A percentile compares a stretch with the other conserved stretches of the same genome.
Evolutionary conservation across 2,888 invertebrate species (phyloP).

Genomic region (Trissonchulus sp.): DNA sequence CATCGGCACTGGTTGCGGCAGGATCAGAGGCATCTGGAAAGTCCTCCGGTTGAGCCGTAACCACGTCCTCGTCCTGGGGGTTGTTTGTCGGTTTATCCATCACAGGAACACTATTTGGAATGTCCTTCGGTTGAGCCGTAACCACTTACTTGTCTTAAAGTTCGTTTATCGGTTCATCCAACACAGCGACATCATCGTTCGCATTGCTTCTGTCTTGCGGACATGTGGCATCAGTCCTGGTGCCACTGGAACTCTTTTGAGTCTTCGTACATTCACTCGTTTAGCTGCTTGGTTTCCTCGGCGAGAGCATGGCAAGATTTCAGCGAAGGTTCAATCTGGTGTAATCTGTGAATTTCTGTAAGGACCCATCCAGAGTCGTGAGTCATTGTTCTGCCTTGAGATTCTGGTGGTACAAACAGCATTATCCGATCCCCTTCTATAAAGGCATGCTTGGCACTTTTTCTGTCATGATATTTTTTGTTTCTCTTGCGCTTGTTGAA

Average conservation of each 20-base stretch:
- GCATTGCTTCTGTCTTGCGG: no score
- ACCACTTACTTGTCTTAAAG: no score
- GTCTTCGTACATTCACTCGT: background rate
- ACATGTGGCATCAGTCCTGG: no score
- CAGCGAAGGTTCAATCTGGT: background rate
- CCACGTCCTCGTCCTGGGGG: no score
- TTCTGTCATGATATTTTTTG: conserved; percentile 9
- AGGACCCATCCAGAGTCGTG: background rate
- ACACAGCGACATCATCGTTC: no score
- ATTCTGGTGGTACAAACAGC: background rate
- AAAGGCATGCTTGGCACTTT: background rate
- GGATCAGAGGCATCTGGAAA: no score
- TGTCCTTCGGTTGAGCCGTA: no score
- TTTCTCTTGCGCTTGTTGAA: background rate
- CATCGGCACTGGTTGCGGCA: no score
- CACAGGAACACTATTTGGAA: no score
- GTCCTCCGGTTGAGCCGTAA: no score
- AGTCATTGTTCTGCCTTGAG: background rate
- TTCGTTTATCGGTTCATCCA: no score
- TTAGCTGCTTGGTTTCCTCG: background rate
- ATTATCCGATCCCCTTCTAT: background rate
- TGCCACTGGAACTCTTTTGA: background rate
- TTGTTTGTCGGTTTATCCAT: no score
- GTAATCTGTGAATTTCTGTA: background rate
- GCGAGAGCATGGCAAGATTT: background rate